Evolutionary conservation across 2,797 vertebrate genomes (phyloP).

Genomic region (Tauraco hartlaubi): DNA sequence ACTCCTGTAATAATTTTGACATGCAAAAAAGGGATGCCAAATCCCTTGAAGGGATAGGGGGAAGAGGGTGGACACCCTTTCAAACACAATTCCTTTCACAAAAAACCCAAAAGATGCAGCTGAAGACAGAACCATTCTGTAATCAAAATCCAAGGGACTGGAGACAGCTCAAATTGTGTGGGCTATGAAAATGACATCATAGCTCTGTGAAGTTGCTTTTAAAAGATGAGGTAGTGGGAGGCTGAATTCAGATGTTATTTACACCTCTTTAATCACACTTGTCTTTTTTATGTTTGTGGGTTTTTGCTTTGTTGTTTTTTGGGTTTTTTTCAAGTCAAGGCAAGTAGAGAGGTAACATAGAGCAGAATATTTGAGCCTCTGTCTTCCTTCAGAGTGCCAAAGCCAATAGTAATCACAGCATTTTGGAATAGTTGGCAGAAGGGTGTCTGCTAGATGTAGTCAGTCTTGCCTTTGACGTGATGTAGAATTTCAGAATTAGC

Average conservation of each 20-base stretch:
- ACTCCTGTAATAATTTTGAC: background rate
- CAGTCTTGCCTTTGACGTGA: background rate
- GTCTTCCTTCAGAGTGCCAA: background rate
- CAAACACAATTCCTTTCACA: background rate
- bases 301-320: too few species aligned
- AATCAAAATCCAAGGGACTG: slow-evolving; percentile 24
- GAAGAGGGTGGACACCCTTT: background rate
- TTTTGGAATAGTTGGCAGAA: background rate
- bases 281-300: too few species aligned
- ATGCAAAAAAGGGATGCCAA: background rate
- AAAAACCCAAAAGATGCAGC: background rate
- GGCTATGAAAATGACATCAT: slow-evolving; percentile 19
- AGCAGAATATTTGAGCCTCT: background rate
- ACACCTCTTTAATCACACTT: background rate
- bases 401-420: background rate
- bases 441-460: background rate
- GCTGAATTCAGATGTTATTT: slow-evolving; percentile 41
- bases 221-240: slow-evolving; percentile 13
- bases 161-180: slow-evolving; percentile 14
- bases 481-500: background rate
- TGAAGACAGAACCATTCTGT: background rate
- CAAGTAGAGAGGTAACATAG: background rate
- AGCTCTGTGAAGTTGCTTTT: slow-evolving; percentile 30
- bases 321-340: background rate
- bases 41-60: background rate